phyloP scores from a whole-genome alignment of 2,797 vertebrate species.

The Antrozous pallidus region DNA sequence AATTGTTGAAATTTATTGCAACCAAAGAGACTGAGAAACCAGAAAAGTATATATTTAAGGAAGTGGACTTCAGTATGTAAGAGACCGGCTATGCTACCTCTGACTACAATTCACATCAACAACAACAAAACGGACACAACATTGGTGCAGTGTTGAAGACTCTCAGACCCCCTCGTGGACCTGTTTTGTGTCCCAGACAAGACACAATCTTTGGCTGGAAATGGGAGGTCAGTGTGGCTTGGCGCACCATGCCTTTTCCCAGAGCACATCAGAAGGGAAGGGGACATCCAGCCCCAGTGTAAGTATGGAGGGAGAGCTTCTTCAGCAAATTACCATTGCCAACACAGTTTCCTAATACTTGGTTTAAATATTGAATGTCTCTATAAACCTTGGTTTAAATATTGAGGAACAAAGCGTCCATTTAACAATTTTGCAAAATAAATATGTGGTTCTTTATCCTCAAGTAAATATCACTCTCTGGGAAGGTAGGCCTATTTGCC shows the following conservation, averaged over 20 bases:
- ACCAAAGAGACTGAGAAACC: background rate
- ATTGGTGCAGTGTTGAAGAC: background rate
- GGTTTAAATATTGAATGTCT: background rate
- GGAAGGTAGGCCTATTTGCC: background rate
- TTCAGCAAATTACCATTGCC: background rate
- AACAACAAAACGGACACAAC: background rate
- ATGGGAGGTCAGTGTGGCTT: background rate
- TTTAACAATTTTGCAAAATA: background rate
- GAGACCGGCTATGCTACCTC: background rate
- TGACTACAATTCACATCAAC: background rate
- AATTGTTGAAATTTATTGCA: constrained; percentile 11
- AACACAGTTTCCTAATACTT: background rate
- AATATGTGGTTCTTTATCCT: background rate
- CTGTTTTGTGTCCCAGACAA: background rate
- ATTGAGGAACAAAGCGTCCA: background rate
- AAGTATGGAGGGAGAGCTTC: background rate
- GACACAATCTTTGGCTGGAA: background rate
- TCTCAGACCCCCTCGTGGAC: background rate
- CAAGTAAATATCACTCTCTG: background rate
- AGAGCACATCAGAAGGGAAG: background rate
- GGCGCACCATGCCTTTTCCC: background rate
- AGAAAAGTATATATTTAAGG: background rate
- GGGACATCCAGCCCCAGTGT: accelerated
- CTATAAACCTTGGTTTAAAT: background rate
- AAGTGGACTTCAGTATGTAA: background rate